Base-by-base conservation (phyloP, 2,888 invertebrate species). In the Lithophane ornitopus region DNA sequence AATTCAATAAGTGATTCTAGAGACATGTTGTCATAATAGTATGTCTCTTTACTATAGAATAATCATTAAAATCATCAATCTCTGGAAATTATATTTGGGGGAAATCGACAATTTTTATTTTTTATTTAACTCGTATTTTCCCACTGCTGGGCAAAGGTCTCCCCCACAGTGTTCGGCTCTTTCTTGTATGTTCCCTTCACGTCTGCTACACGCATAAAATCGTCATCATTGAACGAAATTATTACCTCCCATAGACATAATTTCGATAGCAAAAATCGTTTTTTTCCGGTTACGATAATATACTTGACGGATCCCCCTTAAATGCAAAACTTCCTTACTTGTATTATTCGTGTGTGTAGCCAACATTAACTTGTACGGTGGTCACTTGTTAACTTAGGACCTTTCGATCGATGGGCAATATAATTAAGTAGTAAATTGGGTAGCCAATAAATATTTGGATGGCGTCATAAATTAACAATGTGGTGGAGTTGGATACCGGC, bases 391-490 rank as follows among this genome's bases (percentile, higher is more conserved):
- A 65, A 76, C 74, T 80, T 80, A 87, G 75, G 79, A 75, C 58
- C 58, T 59, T 65, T 52, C 39, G 59, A 82, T 65, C 71, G 44
- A 80, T 76, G 46, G 22, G 11, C 68, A 56, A 81, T 67, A 79
- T 81, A 81, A 86, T 87, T 76, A 73, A 84, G 78, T 67, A 65
- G 61, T 86, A 84, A 86, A 79, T 84, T 62, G 70, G 63, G 63
- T 56, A 49, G 66, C 61, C 78, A 56, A 74, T 81, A 81, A 85
- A 87, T 87, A 78, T 78, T 70, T 69, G 65, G 58, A 70, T 61
- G 59, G 52, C 46, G 61, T 77, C 78, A 67, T 87, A 78, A 81
- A 79, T 83, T 71, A 46, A 69, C 65, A 59, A 82, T 72, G 70
- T 49, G 22, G 71, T 59, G 54, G 41, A 63, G 44, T 73, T 66